phyloP scores from a whole-genome alignment of 2,797 vertebrate species.

The Glossophaga mutica region DNA sequence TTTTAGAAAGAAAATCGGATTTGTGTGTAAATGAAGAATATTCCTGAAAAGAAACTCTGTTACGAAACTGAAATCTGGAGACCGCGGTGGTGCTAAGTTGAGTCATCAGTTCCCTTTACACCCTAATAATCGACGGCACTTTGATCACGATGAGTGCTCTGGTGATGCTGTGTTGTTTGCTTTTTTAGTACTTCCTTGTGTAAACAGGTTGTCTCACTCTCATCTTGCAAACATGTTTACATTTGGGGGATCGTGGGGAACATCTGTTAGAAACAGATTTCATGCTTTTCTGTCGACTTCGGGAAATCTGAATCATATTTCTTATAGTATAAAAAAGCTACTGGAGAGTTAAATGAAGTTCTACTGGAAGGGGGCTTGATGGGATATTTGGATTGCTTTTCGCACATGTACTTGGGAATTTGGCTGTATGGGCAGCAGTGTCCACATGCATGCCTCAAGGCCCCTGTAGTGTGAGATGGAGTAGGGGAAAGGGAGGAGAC shows the following conservation, averaged over 20 bases:
- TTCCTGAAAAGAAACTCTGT: constrained; percentile 86
- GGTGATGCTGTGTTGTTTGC: constrained; percentile 75
- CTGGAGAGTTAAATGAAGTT: constrained; percentile 44
- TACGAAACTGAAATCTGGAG: constrained; percentile 86
- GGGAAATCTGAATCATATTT: constrained; percentile 72
- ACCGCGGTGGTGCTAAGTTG: constrained; percentile 80
- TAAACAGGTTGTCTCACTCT: constrained; percentile 79
- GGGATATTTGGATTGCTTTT: neutral
- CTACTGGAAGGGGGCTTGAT: neutral
- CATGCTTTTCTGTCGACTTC: constrained; percentile 70
- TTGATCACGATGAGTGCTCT: constrained; percentile 84
- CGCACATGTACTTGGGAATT: neutral
- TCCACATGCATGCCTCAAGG: neutral
- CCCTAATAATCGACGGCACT: constrained; percentile 83
- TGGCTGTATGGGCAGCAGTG: too few relatives aligned
- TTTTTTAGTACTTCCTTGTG: constrained; percentile 70
- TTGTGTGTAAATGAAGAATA: constrained; percentile 80
- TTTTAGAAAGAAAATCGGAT: constrained; percentile 78
- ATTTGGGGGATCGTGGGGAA: constrained; percentile 74
- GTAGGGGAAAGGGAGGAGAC: neutral
- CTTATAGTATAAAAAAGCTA: constrained; percentile 48
- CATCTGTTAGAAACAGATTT: constrained; percentile 81
- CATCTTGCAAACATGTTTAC: constrained; percentile 74
- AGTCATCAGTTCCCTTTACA: constrained; percentile 86
- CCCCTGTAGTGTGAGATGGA: neutral